phyloP scores from a whole-genome alignment of 2,888 invertebrate genomes.

The Spilosoma lubricipeda region DNA sequence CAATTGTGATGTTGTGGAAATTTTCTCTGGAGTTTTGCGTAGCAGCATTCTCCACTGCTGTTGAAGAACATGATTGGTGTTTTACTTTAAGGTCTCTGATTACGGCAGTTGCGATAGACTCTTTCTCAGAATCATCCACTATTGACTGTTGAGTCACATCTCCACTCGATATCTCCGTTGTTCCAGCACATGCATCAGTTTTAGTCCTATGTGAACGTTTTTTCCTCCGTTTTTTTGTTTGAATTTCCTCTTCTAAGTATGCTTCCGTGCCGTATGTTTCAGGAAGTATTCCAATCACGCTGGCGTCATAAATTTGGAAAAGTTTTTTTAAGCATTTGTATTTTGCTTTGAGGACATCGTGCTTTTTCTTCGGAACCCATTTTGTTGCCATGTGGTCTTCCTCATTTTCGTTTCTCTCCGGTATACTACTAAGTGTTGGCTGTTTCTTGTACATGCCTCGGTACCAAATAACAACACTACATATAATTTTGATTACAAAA shows the following conservation, averaged over 20 bases:
- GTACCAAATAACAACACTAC: constrained; percentile 47
- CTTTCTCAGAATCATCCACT: constrained; percentile 35
- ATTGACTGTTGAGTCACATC: constrained; percentile 47
- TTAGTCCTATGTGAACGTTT: constrained; percentile 73
- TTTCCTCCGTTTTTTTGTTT: constrained; percentile 47
- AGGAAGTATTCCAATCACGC: constrained; percentile 73
- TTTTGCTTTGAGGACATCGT: constrained; percentile 79
- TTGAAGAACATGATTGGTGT: constrained; percentile 56
- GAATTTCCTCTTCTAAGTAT: constrained; percentile 42
- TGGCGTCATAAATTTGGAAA: constrained; percentile 80
- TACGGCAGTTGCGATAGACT: constrained; percentile 58
- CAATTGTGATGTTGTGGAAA: neutral
- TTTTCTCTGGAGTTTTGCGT: constrained; percentile 55
- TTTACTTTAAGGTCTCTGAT: constrained; percentile 64
- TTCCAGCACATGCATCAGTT: constrained; percentile 73
- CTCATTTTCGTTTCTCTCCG: constrained; percentile 67
- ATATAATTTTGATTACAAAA: constrained; percentile 68
- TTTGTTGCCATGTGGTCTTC: constrained; percentile 61
- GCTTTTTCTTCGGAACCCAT: constrained; percentile 82
- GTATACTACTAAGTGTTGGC: constrained; percentile 65
- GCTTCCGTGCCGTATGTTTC: constrained; percentile 49
- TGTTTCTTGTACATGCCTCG: constrained; percentile 63
- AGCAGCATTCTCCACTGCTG: constrained; percentile 50
- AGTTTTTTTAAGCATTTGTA: constrained; percentile 81
- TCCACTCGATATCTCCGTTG: constrained; percentile 62